Evolutionary conservation across 2,113 vertebrate genomes (phyloP), one percentile per base, ranked within the genome.

Genomic region (Burhinus oedicnemus): DNA sequence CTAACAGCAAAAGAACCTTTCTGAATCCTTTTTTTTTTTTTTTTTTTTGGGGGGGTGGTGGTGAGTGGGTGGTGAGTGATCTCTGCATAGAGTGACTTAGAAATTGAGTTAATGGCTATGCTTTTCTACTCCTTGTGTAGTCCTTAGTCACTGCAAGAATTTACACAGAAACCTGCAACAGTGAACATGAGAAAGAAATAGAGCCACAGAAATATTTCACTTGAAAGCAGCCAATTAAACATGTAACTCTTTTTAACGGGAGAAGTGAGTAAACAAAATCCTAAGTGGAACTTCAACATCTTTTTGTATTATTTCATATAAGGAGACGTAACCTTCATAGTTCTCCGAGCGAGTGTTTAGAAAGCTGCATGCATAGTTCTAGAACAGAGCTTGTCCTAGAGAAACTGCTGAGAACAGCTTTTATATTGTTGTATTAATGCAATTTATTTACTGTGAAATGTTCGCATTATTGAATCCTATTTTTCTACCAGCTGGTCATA

Each of bases 371-470:
- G 17, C 29, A 18, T 2, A 88, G 38, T 9, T 94, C 66, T 86
- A 61, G 80, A 95, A 77, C 32, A 87, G 78, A 87, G 45, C 42
- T 84, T 96, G 93, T 97, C 82, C 93, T 97, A 34, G n/a, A 65
- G 84, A 95, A 95, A 85, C 74, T 89, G 65, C 68, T 96, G 90
- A 95, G 93, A 80, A 86, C 80, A 88, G 83, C 77, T 89, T 95
- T 94, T 87, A 94, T 87, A 90, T 38, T 94, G 52, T 86, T 93
- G 88, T 92, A 96, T 96, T 97, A 98, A 80, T 92, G 78, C 45
- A 51, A 96, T 97, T 97, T 96, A 97, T 95, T 96, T 97, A 92
- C 90, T 93, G 92, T 96, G 92, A 97, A 97, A 97, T 95, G 55
- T 79, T 80, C 20, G 1, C 17, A 12, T 96, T 95, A 95, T 81